phyloP scores from a whole-genome alignment of 2,113 vertebrate species.

The Polypterus senegalus region DNA sequence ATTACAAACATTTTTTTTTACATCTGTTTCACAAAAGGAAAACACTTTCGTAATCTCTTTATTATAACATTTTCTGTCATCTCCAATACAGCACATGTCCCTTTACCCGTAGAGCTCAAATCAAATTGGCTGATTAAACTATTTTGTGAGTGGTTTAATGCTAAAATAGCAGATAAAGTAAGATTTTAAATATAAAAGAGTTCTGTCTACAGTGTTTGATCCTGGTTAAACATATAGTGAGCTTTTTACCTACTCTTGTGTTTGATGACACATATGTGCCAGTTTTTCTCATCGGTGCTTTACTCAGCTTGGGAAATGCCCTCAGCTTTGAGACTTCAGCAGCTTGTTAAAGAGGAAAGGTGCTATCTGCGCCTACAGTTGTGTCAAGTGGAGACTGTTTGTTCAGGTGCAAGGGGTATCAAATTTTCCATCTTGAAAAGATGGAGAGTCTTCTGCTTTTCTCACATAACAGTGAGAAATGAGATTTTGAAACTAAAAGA shows the following conservation, averaged over 20 bases:
- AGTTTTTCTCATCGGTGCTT: conserved; percentile 29
- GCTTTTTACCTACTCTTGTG: conserved; percentile 2
- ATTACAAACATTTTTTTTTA: too few species aligned
- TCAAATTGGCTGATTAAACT: too few species aligned
- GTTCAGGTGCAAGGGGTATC: conserved; percentile 28
- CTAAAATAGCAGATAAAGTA: too few species aligned
- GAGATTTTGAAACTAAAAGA: conserved; percentile 41
- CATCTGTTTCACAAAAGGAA: too few species aligned
- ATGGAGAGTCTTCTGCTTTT: conserved; percentile 5
- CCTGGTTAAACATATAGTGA: too few species aligned
- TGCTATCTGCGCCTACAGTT: neutral
- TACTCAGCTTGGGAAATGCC: conserved; percentile 25
- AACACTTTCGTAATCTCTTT: too few species aligned
- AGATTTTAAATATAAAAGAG: too few species aligned
- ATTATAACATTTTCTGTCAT: too few species aligned
- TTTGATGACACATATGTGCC: conserved; percentile 32
- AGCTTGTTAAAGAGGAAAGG: conserved; percentile 1
- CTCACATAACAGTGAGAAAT: conserved; percentile 30
- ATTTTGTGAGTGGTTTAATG: too few species aligned
- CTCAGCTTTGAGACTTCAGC: conserved; percentile 26
- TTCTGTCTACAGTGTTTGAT: too few species aligned
- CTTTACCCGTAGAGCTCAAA: too few species aligned
- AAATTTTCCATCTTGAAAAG: conserved; percentile 11
- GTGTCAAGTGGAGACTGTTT: conserved; percentile 23
- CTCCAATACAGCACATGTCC: too few species aligned